phyloP scores from a whole-genome alignment of 2,888 invertebrate genomes.

The Amorpha juglandis region DNA sequence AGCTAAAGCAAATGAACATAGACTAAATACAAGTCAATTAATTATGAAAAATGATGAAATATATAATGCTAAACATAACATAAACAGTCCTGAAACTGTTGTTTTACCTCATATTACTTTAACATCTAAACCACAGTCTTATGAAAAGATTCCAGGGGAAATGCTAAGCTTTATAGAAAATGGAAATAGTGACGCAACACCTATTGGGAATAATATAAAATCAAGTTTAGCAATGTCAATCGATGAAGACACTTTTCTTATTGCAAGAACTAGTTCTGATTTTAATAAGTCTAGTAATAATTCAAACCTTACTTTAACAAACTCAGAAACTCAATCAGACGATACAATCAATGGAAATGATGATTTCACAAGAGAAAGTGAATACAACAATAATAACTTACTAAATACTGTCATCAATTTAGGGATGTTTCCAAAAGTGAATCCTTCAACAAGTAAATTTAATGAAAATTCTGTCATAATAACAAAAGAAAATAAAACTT shows the following conservation, averaged over 20 bases:
- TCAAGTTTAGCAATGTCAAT: constrained; percentile 35
- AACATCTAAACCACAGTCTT: constrained; percentile 34
- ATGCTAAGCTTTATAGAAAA: constrained; percentile 34
- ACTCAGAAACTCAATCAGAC: constrained; percentile 27
- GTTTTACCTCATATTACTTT: constrained; percentile 31
- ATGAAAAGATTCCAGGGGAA: constrained; percentile 20
- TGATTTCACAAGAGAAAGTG: neutral
- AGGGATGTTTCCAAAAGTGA: constrained; percentile 48
- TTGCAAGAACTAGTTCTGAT: constrained; percentile 51
- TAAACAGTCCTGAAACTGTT: constrained; percentile 45
- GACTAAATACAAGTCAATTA: constrained; percentile 26
- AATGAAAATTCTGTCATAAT: constrained; percentile 42
- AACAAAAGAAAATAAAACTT: constrained; percentile 36
- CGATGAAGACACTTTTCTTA: constrained; percentile 46
- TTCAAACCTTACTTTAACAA: constrained; percentile 44
- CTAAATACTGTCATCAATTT: constrained; percentile 41
- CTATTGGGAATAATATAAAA: constrained; percentile 34
- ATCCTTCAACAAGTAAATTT: constrained; percentile 41
- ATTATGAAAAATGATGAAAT: constrained; percentile 34
- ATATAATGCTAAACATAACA: constrained; percentile 34
- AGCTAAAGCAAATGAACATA: constrained; percentile 32
- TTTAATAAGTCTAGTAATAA: constrained; percentile 42
- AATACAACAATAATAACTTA: neutral
- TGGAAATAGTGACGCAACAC: constrained; percentile 44
- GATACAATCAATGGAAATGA: neutral